phyloP scores from a whole-genome alignment of 2,797 vertebrate species.

The Aplochiton taeniatus region DNA sequence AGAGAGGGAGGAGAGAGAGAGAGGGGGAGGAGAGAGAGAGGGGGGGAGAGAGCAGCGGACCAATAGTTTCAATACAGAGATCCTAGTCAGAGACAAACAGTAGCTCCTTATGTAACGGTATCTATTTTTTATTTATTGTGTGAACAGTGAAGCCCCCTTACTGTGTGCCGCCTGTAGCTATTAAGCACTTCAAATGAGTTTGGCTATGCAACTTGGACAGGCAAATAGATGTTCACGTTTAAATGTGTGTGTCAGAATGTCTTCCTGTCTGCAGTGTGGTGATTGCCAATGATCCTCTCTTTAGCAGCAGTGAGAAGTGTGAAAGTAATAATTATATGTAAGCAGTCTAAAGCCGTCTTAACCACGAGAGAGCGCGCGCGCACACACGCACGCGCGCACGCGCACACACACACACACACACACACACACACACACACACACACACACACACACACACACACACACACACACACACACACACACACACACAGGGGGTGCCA shows the following conservation, averaged over 20 bases:
- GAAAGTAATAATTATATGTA: constrained; percentile 70
- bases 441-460: constrained; percentile 10
- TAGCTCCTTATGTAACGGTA: constrained; percentile 62
- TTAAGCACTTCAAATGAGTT: neutral
- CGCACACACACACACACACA: constrained; percentile 22
- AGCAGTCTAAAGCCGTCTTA: constrained; percentile 53
- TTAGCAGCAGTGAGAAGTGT: constrained; percentile 57
- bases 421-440: constrained; percentile 18
- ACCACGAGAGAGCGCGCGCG: neutral
- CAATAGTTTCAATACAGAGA: neutral
- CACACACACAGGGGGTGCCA: constrained; percentile 16
- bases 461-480: constrained; percentile 21
- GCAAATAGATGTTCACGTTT: too few species aligned
- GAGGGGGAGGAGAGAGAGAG: neutral
- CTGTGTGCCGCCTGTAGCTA: constrained; percentile 30
- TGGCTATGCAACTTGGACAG: neutral
- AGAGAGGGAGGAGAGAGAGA: neutral
- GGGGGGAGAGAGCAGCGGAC: neutral
- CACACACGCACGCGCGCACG: too few species aligned
- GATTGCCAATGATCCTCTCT: constrained; percentile 60
- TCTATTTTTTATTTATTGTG: neutral
- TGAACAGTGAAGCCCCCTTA: too few species aligned
- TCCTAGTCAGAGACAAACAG: constrained; percentile 37
- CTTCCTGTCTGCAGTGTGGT: constrained; percentile 32
- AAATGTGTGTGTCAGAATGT: constrained; percentile 15